Evolutionary conservation across 2,888 invertebrate species (phyloP), one percentile per base, ranked within the genome.

Genomic region (Deroplatys truncata): DNA sequence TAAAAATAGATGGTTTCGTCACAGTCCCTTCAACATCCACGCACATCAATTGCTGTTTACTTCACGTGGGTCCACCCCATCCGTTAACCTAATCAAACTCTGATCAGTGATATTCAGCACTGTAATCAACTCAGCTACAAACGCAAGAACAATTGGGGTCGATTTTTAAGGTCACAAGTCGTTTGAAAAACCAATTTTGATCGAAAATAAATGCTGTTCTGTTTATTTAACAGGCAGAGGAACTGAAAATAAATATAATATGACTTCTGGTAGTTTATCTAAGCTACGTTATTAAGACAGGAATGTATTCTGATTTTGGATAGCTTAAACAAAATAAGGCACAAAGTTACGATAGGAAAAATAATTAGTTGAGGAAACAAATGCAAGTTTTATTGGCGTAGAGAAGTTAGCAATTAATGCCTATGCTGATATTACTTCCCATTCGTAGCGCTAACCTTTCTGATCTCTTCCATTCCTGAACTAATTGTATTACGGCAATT

Each of bases 401-500:
- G 0, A 72, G 56, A 72, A 72, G 56, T 72, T 72, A 72, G 56
- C 56, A 72, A 72, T 72, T 72, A 72, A 72, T 72, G 25, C 56
- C 25, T 9, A 72, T 20, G 56, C 56, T 20, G 25, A 72, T 72
- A 72, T 72, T 72, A 72, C 56, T 20, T 72, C 56, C 56, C 56
- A 72, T 72, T 72, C 20, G 20, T 72, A 7, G 25, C 5, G 56
- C 56, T 72, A 72, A 20, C 56, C 56, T 72, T 72, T 72, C 56
- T 72, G 56, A 72, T 72, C 56, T 72, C 56, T 72, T 72, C 56
- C 56, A 72, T 25, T 72, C 20, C 56, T 84, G 10, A 84, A 56
- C 89, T 89, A 87, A 89, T 89, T 84, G 84, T 87, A 88, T 89
- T 89, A 89, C 87, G 29, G 87, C 84, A 87, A 88, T 87, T 86